phyloP scores from a whole-genome alignment of 2,113 vertebrate genomes.

The Carollia perspicillata region DNA sequence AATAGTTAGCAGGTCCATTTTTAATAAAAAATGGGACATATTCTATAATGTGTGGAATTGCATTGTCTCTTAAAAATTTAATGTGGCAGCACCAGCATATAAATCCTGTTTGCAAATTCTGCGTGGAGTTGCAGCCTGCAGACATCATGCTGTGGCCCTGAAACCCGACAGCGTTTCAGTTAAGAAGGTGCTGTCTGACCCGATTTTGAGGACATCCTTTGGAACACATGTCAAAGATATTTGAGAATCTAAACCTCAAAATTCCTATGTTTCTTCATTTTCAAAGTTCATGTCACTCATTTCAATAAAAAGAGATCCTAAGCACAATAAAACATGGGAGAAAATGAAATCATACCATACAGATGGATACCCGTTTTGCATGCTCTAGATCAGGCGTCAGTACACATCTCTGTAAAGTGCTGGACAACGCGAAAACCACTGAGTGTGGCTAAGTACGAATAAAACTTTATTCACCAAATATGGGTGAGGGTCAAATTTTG shows the following conservation, averaged over 20 bases:
- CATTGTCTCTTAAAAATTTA: background rate
- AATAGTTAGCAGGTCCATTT: background rate
- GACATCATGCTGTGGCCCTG: background rate
- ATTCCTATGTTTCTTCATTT: background rate
- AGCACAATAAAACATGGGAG: background rate
- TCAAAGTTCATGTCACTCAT: slow-evolving; percentile 10
- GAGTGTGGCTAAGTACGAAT: background rate
- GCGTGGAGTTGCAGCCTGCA: background rate
- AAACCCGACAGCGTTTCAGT: background rate
- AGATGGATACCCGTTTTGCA: background rate
- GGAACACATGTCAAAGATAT: background rate
- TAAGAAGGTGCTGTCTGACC: background rate
- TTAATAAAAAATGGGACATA: background rate
- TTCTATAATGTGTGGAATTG: background rate
- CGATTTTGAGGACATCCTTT: background rate
- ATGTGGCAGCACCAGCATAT: background rate
- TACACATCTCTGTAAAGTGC: background rate
- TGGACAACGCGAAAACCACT: background rate
- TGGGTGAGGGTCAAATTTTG: background rate
- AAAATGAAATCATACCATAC: background rate
- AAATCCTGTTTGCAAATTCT: slow-evolving; percentile 21
- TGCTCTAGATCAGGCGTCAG: background rate
- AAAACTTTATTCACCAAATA: background rate
- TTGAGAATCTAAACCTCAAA: slow-evolving; percentile 2
- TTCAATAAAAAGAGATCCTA: background rate